Evolutionary conservation across 2,888 invertebrate genomes (phyloP).

Genomic region (Caenorhabditis virilis): DNA sequence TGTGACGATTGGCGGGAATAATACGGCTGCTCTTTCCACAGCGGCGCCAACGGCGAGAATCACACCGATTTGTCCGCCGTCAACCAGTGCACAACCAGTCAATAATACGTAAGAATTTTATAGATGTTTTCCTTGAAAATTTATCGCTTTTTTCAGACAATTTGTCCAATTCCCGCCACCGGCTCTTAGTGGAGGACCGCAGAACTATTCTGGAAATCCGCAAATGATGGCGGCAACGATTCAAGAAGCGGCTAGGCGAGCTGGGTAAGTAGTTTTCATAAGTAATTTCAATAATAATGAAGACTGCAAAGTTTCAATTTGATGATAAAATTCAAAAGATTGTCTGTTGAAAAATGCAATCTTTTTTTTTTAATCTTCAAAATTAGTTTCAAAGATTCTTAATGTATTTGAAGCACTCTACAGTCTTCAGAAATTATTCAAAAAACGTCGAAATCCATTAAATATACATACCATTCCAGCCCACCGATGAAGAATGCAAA

Average conservation of each 20-base stretch:
- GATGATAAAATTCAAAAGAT: too few species aligned
- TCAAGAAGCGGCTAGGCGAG: constrained; percentile 37
- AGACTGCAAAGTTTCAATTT: too few species aligned
- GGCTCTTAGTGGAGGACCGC: constrained; percentile 15
- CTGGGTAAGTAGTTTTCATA: constrained; percentile 25
- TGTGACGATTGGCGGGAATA: too few species aligned
- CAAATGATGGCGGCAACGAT: constrained; percentile 42
- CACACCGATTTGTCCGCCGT: neutral
- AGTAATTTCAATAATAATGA: neutral
- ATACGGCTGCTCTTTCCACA: too few species aligned
- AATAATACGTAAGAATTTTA: too few species aligned
- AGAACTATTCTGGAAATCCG: constrained; percentile 27
- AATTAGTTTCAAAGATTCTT: too few species aligned
- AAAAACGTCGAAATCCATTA: too few species aligned
- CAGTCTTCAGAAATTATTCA: too few species aligned
- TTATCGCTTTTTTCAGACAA: too few species aligned
- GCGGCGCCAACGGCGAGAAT: neutral
- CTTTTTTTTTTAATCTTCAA: too few species aligned
- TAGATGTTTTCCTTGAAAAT: too few species aligned
- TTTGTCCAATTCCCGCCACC: constrained; percentile 8
- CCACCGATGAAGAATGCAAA: constrained; percentile 5
- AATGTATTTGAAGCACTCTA: too few species aligned
- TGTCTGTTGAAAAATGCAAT: neutral
- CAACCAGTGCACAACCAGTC: neutral
- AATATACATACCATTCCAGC: constrained; percentile 3